phyloP scores from a whole-genome alignment of 2,113 vertebrate species.

The Hyaena hyaena region DNA sequence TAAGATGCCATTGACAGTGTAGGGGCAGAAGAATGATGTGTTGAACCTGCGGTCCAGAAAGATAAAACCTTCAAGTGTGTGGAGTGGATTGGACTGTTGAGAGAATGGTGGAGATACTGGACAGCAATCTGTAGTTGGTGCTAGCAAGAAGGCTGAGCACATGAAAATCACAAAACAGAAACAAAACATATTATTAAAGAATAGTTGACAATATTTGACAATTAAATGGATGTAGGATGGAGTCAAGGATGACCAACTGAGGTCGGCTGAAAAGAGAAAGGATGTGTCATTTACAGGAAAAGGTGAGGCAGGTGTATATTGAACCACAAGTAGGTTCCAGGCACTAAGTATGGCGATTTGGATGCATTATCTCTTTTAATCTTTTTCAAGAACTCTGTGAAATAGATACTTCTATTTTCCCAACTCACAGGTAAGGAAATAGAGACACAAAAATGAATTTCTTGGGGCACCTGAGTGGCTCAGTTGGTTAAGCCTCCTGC shows the following conservation, averaged over 20 bases:
- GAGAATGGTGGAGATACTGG: neutral
- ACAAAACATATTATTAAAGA: neutral
- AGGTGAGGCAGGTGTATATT: neutral
- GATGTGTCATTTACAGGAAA: neutral
- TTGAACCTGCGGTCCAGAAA: neutral
- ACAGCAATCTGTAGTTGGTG: neutral
- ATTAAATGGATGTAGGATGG: neutral
- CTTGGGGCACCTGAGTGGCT: neutral
- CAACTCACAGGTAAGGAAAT: neutral
- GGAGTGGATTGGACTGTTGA: neutral
- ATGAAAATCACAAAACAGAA: slow-evolving; percentile 30
- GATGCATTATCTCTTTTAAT: neutral
- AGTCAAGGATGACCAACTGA: neutral
- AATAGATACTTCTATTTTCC: slow-evolving; percentile 1
- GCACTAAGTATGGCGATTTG: neutral
- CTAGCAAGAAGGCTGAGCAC: neutral
- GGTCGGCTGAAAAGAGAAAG: neutral
- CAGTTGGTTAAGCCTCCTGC: no score
- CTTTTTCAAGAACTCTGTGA: neutral
- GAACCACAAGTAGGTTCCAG: neutral
- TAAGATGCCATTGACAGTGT: neutral
- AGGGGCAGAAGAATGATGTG: neutral
- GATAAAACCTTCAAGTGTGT: neutral
- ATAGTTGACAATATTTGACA: neutral
- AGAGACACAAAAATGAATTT: neutral